Conservation (phyloP, 2,113 vertebrate species). For the Thoracochromis brauschi region DNA sequence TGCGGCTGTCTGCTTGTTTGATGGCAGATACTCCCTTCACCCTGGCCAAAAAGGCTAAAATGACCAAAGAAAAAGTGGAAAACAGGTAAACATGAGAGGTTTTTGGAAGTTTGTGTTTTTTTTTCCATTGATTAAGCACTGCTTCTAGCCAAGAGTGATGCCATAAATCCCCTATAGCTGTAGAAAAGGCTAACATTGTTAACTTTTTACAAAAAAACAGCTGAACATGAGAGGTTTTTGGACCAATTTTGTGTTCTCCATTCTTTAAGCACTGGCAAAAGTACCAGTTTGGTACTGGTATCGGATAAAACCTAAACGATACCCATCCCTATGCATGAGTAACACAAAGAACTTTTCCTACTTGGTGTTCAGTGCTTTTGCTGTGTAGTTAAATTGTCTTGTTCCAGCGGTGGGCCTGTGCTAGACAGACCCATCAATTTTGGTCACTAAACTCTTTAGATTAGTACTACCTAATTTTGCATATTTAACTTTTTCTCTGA, state of each 20-base stretch:
- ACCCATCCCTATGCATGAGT: neutral
- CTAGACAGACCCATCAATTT: neutral
- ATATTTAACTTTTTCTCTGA: neutral
- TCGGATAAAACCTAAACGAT: neutral
- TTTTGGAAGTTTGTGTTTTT: too few species aligned
- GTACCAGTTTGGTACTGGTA: neutral
- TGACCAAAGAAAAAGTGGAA: neutral
- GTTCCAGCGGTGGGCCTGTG: neutral
- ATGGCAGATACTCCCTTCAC: fast-evolving
- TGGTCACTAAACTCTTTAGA: neutral
- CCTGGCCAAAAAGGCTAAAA: too few species aligned
- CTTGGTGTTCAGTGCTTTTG: neutral
- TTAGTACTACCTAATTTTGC: neutral
- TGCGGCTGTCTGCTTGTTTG: too few species aligned
- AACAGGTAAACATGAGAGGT: fast-evolving
- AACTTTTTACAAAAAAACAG: neutral
- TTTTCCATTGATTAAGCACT: fast-evolving
- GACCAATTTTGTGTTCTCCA: neutral
- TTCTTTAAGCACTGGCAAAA: neutral
- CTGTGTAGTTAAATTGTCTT: neutral
- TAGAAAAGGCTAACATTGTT: neutral
- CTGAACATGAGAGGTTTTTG: neutral
- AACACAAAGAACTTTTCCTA: neutral
- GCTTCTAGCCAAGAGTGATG: fast-evolving
- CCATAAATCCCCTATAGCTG: too few species aligned